Evolutionary conservation across 2,888 invertebrate species (phyloP), one percentile per base, ranked within the genome.

Genomic region (Lasiommata megera): DNA sequence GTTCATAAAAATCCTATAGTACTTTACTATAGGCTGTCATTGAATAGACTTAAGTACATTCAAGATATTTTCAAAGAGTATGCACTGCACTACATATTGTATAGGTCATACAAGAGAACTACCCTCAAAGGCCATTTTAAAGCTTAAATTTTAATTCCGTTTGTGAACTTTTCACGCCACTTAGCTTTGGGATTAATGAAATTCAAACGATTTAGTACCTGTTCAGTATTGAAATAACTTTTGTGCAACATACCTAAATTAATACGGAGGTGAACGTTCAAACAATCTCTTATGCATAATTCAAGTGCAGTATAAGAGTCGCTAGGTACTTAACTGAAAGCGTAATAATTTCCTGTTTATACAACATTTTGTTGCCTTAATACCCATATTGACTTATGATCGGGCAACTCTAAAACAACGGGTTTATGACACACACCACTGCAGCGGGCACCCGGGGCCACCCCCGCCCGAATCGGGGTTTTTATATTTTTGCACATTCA

Each of bases 401-500:
- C 88, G 83, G 79, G 80, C 86, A 84, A 84, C 85, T 84, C 84
- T 87, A 85, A 83, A 87, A 83, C 86, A 82, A 84, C 79, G 82
- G 86, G n/a, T n/a, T 87, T 84, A 84, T 81, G 72, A 77, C 82
- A 75, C 88, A 88, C 88, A 88, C 86, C 73, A 79, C 68, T 82
- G 80, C 84, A 84, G 69, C 44, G 58, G 41, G 56, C 70, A 66
- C 64, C 67, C 67, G 71, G 74, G 74, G 72, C 80, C 80, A 68
- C 79, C 82, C 82, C 81, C 79, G 66, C 78, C 74, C 84, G 84
- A 82, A 81, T 88, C 84, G 84, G 85, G 80, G 88, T 88, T 90
- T 90, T 88, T 90, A 90, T 88, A 88, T 89, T 90, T 88, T 88
- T 88, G 86, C 88, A 88, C 87, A 86, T 86, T 87, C 75, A 85